These are phyloP conservation scores for Phaenicophaeus curvirostris DNA, from an alignment of 2,797 vertebrate species.

Conservation along the genomic window DNA sequence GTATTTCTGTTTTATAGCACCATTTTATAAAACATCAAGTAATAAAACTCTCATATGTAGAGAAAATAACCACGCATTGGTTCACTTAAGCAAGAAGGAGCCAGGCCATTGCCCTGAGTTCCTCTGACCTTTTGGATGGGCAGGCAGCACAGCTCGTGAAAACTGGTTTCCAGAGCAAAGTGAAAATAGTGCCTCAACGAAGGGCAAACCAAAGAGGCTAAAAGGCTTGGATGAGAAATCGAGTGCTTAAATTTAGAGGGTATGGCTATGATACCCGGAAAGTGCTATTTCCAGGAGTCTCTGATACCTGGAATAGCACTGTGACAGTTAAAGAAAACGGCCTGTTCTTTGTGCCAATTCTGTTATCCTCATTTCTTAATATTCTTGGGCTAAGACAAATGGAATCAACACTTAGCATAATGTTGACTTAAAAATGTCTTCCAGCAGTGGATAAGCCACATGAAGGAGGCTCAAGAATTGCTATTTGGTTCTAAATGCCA, in stretches of 20 bases:
- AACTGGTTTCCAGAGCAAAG: background rate
- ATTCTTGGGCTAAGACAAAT: background rate
- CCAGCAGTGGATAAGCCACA: background rate
- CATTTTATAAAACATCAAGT: background rate
- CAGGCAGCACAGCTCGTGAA: background rate
- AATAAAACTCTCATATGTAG: background rate
- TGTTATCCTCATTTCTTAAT: background rate
- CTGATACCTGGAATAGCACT: background rate
- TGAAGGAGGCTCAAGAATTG: background rate
- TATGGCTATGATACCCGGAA: background rate
- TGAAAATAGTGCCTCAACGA: background rate
- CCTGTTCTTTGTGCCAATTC: conserved; percentile 26
- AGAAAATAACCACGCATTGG: background rate
- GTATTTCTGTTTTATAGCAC: background rate
- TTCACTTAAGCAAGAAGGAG: background rate
- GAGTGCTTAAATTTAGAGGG: background rate
- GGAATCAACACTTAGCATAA: background rate
- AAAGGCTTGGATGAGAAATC: background rate
- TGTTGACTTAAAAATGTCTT: background rate
- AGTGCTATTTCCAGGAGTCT: background rate
- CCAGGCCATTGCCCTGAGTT: background rate
- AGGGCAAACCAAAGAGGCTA: background rate
- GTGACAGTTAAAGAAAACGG: background rate
- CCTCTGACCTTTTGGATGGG: background rate
- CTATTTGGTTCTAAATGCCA: background rate